A percentile compares a stretch with the other conserved stretches of the same genome.
phyloP scores from a whole-genome alignment of 1,140 invertebrate species.

The Nomia melanderi region DNA sequence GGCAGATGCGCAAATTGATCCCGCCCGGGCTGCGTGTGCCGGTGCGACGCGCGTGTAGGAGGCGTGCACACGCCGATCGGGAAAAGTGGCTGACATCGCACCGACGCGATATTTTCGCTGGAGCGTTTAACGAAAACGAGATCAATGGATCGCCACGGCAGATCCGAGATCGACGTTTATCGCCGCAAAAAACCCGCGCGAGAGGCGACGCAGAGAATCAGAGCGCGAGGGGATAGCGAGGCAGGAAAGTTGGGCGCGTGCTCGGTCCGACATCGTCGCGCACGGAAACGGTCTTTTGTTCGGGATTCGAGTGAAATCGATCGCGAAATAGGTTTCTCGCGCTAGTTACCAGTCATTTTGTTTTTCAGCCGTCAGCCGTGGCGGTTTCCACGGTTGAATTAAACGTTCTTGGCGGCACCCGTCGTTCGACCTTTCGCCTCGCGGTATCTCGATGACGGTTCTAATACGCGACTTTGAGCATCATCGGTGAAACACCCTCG shows the following conservation, averaged over 20 bases:
- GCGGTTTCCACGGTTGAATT: background rate
- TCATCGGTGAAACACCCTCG: no score
- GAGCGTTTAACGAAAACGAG: conserved; percentile 25
- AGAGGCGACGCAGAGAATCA: background rate
- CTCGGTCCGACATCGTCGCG: conserved; percentile 21
- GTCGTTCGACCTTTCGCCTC: no score
- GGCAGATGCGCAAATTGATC: conserved; percentile 21
- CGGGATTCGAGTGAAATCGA: conserved; percentile 52
- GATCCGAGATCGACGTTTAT: background rate
- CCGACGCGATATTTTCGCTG: conserved; percentile 1
- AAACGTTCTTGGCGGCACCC: background rate
- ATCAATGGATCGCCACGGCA: background rate
- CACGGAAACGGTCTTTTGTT: conserved; percentile 49
- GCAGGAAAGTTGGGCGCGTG: conserved; percentile 22
- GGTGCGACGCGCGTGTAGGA: background rate
- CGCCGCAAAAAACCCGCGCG: conserved; percentile 7
- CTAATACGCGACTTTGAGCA: no score
- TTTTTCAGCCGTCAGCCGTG: background rate
- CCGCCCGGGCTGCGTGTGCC: background rate
- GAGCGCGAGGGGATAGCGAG: no score
- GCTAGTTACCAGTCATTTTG: conserved; percentile 20
- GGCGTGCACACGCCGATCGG: background rate
- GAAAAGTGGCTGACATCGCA: conserved; percentile 39
- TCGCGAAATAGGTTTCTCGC: conserved; percentile 39
- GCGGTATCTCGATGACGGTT: no score